Evolutionary conservation across 1,140 invertebrate species (phyloP).

Genomic region (Lucilia cuprina): DNA sequence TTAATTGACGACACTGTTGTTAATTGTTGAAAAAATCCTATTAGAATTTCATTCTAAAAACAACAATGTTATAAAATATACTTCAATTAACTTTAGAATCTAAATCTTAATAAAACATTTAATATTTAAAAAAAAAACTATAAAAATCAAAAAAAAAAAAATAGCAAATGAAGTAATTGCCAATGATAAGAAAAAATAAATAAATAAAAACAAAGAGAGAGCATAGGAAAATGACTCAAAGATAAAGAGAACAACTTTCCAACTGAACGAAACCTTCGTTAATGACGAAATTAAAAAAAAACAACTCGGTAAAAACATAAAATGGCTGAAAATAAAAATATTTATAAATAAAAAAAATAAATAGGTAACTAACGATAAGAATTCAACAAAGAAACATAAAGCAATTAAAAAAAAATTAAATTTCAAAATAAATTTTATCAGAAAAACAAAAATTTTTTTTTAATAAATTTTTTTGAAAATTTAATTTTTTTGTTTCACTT

Average conservation of each 20-base stretch:
- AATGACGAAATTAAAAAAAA: conserved; percentile 9
- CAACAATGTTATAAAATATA: too few relatives aligned
- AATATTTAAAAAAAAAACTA: too few relatives aligned
- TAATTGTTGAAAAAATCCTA: too few relatives aligned
- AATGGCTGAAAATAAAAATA: conserved; percentile 19
- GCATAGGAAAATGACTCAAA: not conserved
- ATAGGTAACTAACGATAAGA: not conserved
- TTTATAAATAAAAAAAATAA: not conserved
- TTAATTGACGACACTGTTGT: too few relatives aligned
- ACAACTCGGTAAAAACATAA: not conserved
- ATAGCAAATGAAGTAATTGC: too few relatives aligned
- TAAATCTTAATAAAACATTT: too few relatives aligned
- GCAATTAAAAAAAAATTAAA: not conserved
- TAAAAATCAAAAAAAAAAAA: too few relatives aligned
- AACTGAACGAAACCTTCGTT: conserved; percentile 20
- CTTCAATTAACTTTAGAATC: too few relatives aligned
- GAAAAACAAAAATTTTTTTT: not conserved
- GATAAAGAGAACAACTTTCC: not conserved
- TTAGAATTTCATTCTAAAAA: too few relatives aligned
- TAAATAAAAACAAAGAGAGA: too few relatives aligned
- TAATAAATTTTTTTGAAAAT: not conserved
- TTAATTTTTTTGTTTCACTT: not conserved
- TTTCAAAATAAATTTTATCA: not conserved
- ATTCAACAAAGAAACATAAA: not conserved
- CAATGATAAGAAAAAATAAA: too few relatives aligned